phyloP scores from a whole-genome alignment of 2,888 invertebrate species.

The Villa cingulata region DNA sequence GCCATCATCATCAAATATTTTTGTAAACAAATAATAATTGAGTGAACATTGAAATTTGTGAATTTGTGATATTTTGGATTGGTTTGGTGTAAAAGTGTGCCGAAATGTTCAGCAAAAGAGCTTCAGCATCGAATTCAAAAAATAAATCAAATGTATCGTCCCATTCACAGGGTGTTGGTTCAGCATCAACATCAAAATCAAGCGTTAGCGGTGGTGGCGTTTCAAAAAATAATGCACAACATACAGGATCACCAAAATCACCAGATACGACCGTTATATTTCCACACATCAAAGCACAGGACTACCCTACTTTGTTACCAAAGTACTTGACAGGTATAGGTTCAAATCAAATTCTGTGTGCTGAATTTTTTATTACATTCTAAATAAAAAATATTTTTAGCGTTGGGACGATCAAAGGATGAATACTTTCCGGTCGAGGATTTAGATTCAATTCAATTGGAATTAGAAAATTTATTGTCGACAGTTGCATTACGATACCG shows the following conservation, averaged over 20 bases:
- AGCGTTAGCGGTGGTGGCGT: too few species aligned
- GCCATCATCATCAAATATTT: too few species aligned
- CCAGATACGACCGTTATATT: conserved; percentile 19
- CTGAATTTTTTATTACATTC: neutral
- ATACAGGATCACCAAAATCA: conserved; percentile 1
- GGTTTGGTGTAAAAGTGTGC: too few species aligned
- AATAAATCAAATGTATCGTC: neutral
- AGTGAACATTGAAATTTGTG: too few species aligned
- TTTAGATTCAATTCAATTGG: conserved; percentile 71
- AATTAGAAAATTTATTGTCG: conserved; percentile 73
- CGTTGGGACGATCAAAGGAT: conserved; percentile 52
- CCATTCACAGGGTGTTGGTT: neutral
- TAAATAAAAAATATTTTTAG: conserved; percentile 17
- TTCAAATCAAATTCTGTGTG: neutral
- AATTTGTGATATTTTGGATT: too few species aligned
- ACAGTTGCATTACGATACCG: conserved; percentile 68
- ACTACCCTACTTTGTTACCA: conserved; percentile 52
- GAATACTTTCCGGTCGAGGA: conserved; percentile 79
- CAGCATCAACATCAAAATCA: neutral
- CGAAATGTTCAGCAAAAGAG: conserved; percentile 5
- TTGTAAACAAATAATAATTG: too few species aligned
- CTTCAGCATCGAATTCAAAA: neutral
- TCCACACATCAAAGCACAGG: conserved; percentile 55
- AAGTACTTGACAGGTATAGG: conserved; percentile 43
- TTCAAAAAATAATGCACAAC: neutral